phyloP scores from a whole-genome alignment of 2,888 invertebrate genomes.

The Orgyia antiqua region DNA sequence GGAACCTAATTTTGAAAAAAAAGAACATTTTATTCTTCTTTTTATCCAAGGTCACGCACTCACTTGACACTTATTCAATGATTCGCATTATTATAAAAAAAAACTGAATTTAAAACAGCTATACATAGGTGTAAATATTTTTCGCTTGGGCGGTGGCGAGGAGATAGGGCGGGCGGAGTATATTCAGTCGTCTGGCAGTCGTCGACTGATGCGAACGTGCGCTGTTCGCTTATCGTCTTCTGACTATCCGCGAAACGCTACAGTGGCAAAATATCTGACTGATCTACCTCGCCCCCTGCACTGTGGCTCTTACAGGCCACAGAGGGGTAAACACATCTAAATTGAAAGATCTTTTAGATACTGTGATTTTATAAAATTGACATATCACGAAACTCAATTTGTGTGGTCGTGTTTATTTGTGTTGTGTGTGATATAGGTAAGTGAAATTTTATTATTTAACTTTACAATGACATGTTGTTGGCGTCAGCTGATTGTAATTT shows the following conservation, averaged over 20 bases:
- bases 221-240: slow-evolving; percentile 9
- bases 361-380: slow-evolving; percentile 1
- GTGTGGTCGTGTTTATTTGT: slow-evolving; percentile 27
- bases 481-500: slow-evolving; percentile 19
- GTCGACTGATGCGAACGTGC: slow-evolving; percentile 41
- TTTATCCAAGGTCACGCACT: no score
- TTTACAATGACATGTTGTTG: slow-evolving; percentile 8
- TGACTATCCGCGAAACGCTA: slow-evolving; percentile 6
- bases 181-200: slow-evolving; percentile 54
- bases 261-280: slow-evolving; percentile 2
- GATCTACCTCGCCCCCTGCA: slow-evolving; percentile 20
- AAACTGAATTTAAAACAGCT: slow-evolving; percentile 36
- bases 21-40: no score
- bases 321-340: slow-evolving; percentile 13
- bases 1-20: no score
- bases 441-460: slow-evolving; percentile 14
- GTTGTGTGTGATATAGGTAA: slow-evolving; percentile 29
- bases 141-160: slow-evolving; percentile 58
- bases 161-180: slow-evolving; percentile 60
- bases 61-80: no score
- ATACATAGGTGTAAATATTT: slow-evolving; percentile 37
- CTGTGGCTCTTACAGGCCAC: slow-evolving; percentile 10
- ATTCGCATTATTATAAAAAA: slow-evolving; percentile 13
- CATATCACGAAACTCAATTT: slow-evolving; percentile 18
- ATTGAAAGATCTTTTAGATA: neutral